Base-by-base conservation (phyloP, 2,888 invertebrate species). In the Auanema sp. region DNA sequence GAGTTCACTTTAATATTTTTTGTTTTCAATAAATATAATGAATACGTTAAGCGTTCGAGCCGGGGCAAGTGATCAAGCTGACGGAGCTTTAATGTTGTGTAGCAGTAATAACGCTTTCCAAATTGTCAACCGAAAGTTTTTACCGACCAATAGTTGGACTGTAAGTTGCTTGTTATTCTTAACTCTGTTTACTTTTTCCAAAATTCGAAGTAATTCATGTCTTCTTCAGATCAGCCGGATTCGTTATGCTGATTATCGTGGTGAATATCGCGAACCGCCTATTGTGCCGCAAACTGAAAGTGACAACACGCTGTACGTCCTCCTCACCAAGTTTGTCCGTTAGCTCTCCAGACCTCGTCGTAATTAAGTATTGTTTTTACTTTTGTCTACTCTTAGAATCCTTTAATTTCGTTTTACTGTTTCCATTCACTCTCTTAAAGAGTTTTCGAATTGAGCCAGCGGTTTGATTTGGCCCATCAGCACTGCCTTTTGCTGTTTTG, bases 201-300 rank as follows among this genome's bases (percentile, higher is more conserved):
- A 3, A 33, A 5, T 33, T 3, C 8, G 33, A 8, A 33, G 33
- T 8, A 33, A 33, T 5, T 33, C 8, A 33, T 33, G 33, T 33
- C 33, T 33, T 33, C 64, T 68, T 18, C 57, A 71, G 71, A 52
- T 73, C 33, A 58, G 58, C 21, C 60, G 65, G 1, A 67, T 74
- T 16, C 62, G 64, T 10, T 74, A 74, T 60, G 59, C 62, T 44
- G 54, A 60, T 11, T 74, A 67, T 67, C 68, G 66, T 51, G 74
- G 74, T 41, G 54, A 58, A 23, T 70, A 69, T 49, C 62, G 60
- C 1, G 49, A 64, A 14, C 74, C 74, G 1, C 74, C 74, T 23
- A 74, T 74, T 18, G 58, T 63, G 65, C 44, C 51, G 21, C 18
- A 47, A 24, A 47, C 58, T 41, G 61, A 63, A 43, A 40, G 61